Evolutionary conservation across 2,113 vertebrate species (phyloP), one percentile per base, ranked within the genome.

Genomic region (Colius striatus): DNA sequence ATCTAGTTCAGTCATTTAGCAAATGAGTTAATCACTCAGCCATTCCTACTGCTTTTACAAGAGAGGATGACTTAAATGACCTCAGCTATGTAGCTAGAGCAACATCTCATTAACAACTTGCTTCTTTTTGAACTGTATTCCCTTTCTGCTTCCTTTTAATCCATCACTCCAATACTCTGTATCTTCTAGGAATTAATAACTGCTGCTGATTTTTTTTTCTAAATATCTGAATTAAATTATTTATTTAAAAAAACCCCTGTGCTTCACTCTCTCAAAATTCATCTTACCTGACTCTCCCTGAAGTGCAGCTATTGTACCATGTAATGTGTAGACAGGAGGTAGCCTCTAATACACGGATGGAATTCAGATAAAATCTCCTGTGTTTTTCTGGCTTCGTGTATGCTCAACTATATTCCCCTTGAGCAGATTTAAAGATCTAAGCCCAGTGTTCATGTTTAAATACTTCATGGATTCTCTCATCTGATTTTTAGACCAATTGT

Each of bases 1-100:
- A 94, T 96, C 45, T 93, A 86, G 89, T 90, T 95, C 72, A 94
- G 82, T 93, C 90, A 87, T 96, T 97, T 97, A 97, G 94, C 91
- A 95, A 97, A 94, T 94, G 92, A 95, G 89, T 96, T 98, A 97
- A 98, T 98, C 94, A 94, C 91, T 97, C 85, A 97, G 82, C 90
- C 79, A 85, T 97, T 98, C 92, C 96, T 94, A 73, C 50, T 95
- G 85, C 81, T 88, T 96, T 95, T 95, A 75, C 43, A 90, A 74
- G 20, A 66, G 36, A 80, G 62, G 91, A 90, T 95, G 81, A 83
- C 66, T 90, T 91, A 78, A 84, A 84, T 96, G 81, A 94, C 95
- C 95, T 90, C 57, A 75, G 57, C 65, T 78, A 43, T 34, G 67
- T 43, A 93, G 65, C 34, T 71, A 76, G 63, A 90, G 63, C 66